These are phyloP conservation scores for Melanotaenia pygmaea DNA, from an alignment of 2,797 vertebrate genomes.

Conservation along the genomic window DNA sequence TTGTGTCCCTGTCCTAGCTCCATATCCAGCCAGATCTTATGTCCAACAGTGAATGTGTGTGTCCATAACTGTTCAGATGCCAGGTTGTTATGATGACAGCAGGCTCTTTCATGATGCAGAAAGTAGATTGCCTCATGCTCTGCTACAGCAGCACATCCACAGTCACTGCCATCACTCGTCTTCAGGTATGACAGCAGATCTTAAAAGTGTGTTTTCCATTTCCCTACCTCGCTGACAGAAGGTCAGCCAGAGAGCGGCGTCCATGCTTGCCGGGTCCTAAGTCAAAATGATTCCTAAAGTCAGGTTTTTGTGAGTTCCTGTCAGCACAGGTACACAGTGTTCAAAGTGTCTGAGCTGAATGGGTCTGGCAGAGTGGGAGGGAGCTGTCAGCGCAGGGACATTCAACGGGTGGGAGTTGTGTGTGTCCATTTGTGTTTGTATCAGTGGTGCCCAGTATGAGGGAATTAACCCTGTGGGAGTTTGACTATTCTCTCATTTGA, in stretches of 20 bases:
- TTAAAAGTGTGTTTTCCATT: constrained; percentile 1
- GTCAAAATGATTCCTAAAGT: constrained; percentile 16
- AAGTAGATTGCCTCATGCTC: constrained; percentile 44
- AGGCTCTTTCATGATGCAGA: constrained; percentile 33
- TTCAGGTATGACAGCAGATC: constrained; percentile 37
- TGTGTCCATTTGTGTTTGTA: constrained; percentile 28
- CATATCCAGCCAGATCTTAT: neutral
- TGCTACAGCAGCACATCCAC: constrained; percentile 17
- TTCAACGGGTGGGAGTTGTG: constrained; percentile 43
- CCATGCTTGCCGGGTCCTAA: constrained; percentile 4
- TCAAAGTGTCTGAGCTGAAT: constrained; percentile 49
- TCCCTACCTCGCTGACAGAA: constrained; percentile 5
- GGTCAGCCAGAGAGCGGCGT: constrained; percentile 6
- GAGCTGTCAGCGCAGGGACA: constrained; percentile 64
- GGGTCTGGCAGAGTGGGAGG: constrained; percentile 60
- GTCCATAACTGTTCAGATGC: constrained; percentile 52
- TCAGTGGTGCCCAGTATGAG: constrained; percentile 54
- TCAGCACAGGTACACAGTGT: constrained; percentile 66
- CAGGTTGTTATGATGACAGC: constrained; percentile 52
- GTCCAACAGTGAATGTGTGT: constrained; percentile 16
- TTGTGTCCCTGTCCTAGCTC: too few relatives aligned
- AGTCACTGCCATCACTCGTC: constrained; percentile 38
- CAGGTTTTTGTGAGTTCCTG: constrained; percentile 40
- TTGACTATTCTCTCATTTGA: constrained; percentile 57
- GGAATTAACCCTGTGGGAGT: constrained; percentile 70